A percentile compares a stretch with the other conserved stretches of the same genome.
Evolutionary conservation across 1,140 invertebrate species (phyloP).

Genomic region (Drosophila sechellia): DNA sequence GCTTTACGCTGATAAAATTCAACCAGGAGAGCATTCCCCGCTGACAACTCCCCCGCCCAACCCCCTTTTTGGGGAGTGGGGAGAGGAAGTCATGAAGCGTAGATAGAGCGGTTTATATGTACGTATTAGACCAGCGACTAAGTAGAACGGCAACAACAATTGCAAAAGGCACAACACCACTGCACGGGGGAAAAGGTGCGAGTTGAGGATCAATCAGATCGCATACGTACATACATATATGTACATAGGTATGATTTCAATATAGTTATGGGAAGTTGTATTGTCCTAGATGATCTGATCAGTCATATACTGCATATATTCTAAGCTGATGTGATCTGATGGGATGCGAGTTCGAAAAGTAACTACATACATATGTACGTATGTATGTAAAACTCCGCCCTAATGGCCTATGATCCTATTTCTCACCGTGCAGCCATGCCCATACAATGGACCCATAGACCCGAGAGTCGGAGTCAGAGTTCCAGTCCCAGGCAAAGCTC

Average conservation of each 20-base stretch:
- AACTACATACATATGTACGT: no score
- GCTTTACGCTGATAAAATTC: slow-evolving; percentile 49
- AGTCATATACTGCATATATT: no score
- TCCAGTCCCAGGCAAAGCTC: slow-evolving; percentile 66
- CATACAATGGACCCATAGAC: neutral
- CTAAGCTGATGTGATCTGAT: no score
- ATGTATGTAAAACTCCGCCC: no score
- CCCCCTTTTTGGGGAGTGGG: slow-evolving; percentile 4
- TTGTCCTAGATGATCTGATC: no score
- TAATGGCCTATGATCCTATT: slow-evolving; percentile 1
- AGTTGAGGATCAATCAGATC: neutral
- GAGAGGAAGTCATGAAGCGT: slow-evolving; percentile 65
- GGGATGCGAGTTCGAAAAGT: no score
- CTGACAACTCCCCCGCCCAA: neutral
- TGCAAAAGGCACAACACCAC: slow-evolving; percentile 19
- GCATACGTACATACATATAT: neutral
- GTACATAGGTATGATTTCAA: neutral
- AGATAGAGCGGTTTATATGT: slow-evolving; percentile 51
- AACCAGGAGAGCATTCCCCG: slow-evolving; percentile 41
- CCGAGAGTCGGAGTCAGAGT: slow-evolving; percentile 19
- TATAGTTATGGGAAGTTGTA: neutral
- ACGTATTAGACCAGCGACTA: slow-evolving; percentile 63
- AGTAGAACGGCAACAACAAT: slow-evolving; percentile 71
- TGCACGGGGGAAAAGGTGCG: slow-evolving; percentile 2
- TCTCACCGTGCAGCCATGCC: slow-evolving; percentile 6